These are phyloP conservation scores for Rallus limicola DNA, from an alignment of 2,113 vertebrate genomes.

Conservation along the genomic window DNA sequence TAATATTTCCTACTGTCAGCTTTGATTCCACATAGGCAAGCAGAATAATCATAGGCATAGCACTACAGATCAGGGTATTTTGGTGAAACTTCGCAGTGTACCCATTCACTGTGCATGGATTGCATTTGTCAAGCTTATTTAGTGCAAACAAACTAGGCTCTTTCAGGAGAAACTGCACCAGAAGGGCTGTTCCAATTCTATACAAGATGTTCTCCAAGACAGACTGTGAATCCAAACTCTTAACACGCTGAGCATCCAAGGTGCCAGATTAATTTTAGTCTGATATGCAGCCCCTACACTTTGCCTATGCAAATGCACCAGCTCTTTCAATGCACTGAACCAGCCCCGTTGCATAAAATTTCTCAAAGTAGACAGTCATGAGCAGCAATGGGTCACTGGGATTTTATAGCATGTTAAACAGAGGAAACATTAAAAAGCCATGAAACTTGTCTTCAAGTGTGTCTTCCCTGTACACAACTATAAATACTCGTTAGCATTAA, in stretches of 20 bases:
- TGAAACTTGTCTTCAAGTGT: not conserved
- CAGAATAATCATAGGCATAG: not conserved
- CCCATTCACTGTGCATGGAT: not conserved
- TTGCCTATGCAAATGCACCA: not conserved
- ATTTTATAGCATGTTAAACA: not conserved
- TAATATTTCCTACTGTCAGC: not conserved
- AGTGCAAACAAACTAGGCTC: not conserved
- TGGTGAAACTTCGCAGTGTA: not conserved
- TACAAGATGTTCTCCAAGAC: not conserved
- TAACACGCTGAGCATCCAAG: not conserved
- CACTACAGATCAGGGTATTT: not conserved
- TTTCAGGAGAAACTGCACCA: not conserved
- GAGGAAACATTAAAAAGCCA: not conserved
- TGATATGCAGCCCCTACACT: fast-evolving
- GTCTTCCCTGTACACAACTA: not conserved
- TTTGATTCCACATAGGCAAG: not conserved
- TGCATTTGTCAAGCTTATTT: not conserved
- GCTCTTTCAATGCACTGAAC: not conserved
- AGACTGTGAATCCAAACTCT: not conserved
- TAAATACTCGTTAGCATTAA: not conserved
- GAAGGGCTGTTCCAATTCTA: not conserved
- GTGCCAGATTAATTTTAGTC: not conserved
- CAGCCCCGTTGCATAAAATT: not conserved
- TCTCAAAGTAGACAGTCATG: not conserved
- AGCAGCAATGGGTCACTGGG: not conserved